These are phyloP conservation scores for Etheostoma nigrum DNA, from an alignment of 2,797 vertebrate species.

Conservation along the genomic window DNA sequence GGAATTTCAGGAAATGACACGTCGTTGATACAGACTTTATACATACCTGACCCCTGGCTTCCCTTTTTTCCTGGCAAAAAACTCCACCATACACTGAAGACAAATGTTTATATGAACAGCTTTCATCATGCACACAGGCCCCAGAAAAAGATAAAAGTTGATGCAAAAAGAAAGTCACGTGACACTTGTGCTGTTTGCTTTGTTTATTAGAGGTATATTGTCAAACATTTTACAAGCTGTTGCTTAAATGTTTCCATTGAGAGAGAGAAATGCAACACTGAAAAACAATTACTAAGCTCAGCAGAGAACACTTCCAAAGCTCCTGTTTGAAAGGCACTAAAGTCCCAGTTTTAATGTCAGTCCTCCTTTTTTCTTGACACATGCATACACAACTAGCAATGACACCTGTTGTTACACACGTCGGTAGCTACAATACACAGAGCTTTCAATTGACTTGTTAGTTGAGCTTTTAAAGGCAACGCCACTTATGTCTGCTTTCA, in stretches of 20 bases:
- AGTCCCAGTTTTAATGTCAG: constrained; percentile 66
- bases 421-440: constrained; percentile 77
- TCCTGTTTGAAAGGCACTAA: constrained; percentile 77
- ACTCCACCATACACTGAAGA: constrained; percentile 10
- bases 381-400: constrained; percentile 77
- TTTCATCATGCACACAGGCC: constrained; percentile 1
- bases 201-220: constrained; percentile 87
- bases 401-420: constrained; percentile 79
- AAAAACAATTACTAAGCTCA: constrained; percentile 76
- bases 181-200: constrained; percentile 71
- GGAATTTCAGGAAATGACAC: too few species aligned
- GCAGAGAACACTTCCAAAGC: constrained; percentile 74
- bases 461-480: constrained; percentile 73
- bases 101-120: not conserved
- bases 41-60: constrained; percentile 2
- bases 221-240: constrained; percentile 84
- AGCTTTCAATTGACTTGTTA: constrained; percentile 73
- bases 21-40: too few species aligned
- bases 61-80: constrained; percentile 21
- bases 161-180: constrained; percentile 47
- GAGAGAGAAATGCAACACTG: constrained; percentile 79
- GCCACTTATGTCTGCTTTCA: constrained; percentile 61
- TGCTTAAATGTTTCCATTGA: constrained; percentile 80
- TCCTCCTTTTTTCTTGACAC: constrained; percentile 64
- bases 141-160: not conserved